Percentiles rank a stretch among this genome's conserved stretches.
phyloP scores from a whole-genome alignment of 2,113 vertebrate genomes.

The Pimephales promelas region DNA sequence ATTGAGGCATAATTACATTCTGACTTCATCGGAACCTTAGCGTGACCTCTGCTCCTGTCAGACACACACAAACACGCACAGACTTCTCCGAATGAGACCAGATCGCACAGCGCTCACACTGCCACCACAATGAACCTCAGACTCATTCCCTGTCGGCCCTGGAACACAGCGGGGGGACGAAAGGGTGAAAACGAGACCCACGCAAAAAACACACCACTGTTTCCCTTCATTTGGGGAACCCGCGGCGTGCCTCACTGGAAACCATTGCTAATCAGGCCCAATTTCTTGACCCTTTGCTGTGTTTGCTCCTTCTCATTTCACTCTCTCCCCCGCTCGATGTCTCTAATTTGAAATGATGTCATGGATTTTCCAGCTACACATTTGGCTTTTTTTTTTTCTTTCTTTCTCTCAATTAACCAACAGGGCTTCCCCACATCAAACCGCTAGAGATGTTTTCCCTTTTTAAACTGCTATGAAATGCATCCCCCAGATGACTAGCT shows the following conservation, averaged over 20 bases:
- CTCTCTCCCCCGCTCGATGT: conserved; percentile 20
- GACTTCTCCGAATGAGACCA: conserved; percentile 68
- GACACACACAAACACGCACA: conserved; percentile 70
- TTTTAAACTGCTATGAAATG: conserved; percentile 57
- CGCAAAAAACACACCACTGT: conserved; percentile 13
- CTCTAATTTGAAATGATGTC: conserved; percentile 60
- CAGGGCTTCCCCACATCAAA: conserved; percentile 73
- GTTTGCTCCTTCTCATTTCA: conserved; percentile 58
- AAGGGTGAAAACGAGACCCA: conserved; percentile 34
- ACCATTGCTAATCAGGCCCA: conserved; percentile 73
- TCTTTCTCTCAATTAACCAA: conserved; percentile 64
- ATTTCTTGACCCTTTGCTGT: conserved; percentile 67
- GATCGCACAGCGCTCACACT: conserved; percentile 70
- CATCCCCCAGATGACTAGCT: conserved; percentile 58
- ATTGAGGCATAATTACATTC: conserved; percentile 84
- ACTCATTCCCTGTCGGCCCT: conserved; percentile 74
- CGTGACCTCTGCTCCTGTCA: conserved; percentile 76
- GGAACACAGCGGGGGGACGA: conserved; percentile 63
- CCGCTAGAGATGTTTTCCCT: conserved; percentile 59
- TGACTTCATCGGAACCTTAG: conserved; percentile 84
- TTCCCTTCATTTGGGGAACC: conserved; percentile 33
- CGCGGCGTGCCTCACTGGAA: conserved; percentile 69
- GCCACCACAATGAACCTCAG: conserved; percentile 73
- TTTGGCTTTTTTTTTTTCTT: conserved; percentile 49
- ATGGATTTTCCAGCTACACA: conserved; percentile 71